Percentiles rank a stretch among this genome's conserved stretches.
These are phyloP conservation scores for Acanthosepion lycidas DNA, from an alignment of 2,888 invertebrate genomes.

Conservation along the genomic window DNA sequence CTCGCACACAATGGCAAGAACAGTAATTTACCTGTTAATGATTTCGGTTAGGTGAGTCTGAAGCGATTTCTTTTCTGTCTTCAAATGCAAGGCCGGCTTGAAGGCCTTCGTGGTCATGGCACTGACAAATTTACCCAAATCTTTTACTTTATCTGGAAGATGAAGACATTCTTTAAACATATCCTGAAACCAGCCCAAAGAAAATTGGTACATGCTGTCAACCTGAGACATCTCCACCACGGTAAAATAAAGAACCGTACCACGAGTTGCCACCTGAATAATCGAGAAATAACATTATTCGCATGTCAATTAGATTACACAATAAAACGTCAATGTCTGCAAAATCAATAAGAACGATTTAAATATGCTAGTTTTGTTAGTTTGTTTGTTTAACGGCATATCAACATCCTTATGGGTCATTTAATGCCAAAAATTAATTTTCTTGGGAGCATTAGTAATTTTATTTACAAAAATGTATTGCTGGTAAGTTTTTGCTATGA, in stretches of 20 bases:
- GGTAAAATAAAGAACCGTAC: constrained; percentile 74
- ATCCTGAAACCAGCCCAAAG: constrained; percentile 73
- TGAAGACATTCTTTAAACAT: constrained; percentile 72
- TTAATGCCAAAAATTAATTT: too few species aligned
- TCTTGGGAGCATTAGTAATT: too few species aligned
- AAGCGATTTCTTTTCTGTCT: constrained; percentile 58
- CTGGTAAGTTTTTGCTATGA: too few species aligned
- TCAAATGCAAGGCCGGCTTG: constrained; percentile 48
- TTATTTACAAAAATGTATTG: too few species aligned
- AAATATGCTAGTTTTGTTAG: too few species aligned
- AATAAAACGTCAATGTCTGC: too few species aligned
- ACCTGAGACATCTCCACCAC: constrained; percentile 72
- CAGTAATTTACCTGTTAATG: constrained; percentile 60
- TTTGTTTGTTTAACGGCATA: too few species aligned
- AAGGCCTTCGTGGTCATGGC: constrained; percentile 47
- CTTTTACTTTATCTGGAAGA: constrained; percentile 45
- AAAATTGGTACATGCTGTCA: constrained; percentile 75
- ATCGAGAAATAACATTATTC: too few species aligned
- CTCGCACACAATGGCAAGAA: too few species aligned
- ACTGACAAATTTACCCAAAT: background rate
- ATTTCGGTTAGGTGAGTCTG: constrained; percentile 66
- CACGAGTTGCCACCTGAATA: constrained; percentile 72
- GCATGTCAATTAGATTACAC: too few species aligned
- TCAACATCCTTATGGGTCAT: too few species aligned
- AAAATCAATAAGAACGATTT: too few species aligned